These are phyloP conservation scores for Molothrus ater DNA, from an alignment of 2,797 vertebrate species.

Conservation along the genomic window DNA sequence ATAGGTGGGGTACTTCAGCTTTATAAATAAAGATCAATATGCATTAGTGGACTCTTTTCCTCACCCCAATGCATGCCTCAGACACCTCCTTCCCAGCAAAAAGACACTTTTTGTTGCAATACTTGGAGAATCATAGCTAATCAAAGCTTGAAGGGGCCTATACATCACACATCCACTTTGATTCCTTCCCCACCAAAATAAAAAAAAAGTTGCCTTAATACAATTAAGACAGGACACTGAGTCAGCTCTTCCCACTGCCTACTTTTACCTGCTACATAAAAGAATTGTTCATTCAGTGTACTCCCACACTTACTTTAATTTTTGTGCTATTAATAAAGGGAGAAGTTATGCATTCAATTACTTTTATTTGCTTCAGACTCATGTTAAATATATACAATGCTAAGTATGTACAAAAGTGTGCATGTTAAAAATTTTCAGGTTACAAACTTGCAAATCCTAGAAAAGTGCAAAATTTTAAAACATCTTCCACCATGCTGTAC, in stretches of 20 bases:
- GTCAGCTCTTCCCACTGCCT: background rate
- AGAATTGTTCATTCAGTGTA: background rate
- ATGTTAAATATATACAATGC: constrained; percentile 88
- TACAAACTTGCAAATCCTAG: constrained; percentile 90
- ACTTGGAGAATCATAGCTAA: background rate
- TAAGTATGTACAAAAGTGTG: constrained; percentile 90
- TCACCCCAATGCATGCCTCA: accelerated
- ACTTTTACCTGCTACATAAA: background rate
- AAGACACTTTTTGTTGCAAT: background rate
- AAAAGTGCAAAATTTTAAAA: constrained; percentile 94
- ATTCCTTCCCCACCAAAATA: background rate
- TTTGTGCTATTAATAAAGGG: constrained; percentile 30
- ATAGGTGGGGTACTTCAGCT: background rate
- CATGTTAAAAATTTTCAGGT: constrained; percentile 86
- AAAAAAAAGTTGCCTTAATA: background rate
- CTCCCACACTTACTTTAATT: background rate
- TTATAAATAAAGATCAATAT: background rate
- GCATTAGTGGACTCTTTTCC: background rate
- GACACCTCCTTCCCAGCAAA: background rate
- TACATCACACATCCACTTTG: background rate
- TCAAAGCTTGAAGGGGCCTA: background rate
- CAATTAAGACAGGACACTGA: background rate
- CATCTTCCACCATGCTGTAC: constrained; percentile 91
- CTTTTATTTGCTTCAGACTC: constrained; percentile 79
- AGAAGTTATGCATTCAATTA: constrained; percentile 54